Percentiles rank a stretch among this genome's conserved stretches.
These are phyloP conservation scores for Drosophila auraria DNA, from an alignment of 1,140 invertebrate genomes.

Conservation along the genomic window DNA sequence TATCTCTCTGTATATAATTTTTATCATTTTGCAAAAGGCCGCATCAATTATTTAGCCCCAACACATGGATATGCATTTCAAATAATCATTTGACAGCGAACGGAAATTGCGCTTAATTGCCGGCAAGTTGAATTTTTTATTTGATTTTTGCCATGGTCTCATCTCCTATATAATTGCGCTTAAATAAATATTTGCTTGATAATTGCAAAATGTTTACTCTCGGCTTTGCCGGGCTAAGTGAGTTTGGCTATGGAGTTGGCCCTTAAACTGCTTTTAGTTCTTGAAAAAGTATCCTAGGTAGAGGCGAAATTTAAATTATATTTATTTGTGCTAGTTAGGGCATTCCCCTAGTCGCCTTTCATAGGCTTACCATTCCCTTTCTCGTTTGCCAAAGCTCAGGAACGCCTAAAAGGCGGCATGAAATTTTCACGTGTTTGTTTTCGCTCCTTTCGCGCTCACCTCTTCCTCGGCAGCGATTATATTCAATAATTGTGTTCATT, in stretches of 20 bases:
- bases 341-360: neutral
- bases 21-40: constrained; percentile 24
- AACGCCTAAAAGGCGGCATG: constrained; percentile 75
- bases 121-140: constrained; percentile 53
- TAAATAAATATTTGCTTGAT: constrained; percentile 51
- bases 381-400: constrained; percentile 25
- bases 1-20: constrained; percentile 35
- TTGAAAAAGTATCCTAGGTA: neutral
- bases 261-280: neutral
- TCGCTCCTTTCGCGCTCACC: constrained; percentile 21
- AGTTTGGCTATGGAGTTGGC: neutral
- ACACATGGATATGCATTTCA: constrained; percentile 47
- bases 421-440: constrained; percentile 69
- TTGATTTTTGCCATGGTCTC: constrained; percentile 27
- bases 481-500: constrained; percentile 85
- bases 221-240: constrained; percentile 18
- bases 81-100: constrained; percentile 52
- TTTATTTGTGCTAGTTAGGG: neutral
- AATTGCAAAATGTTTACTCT: constrained; percentile 40
- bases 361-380: too few relatives aligned
- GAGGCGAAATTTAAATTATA: neutral
- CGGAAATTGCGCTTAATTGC: constrained; percentile 75
- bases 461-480: constrained; percentile 63
- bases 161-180: constrained; percentile 45
- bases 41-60: constrained; percentile 20